Evolutionary conservation across 1,140 invertebrate species (phyloP).

Genomic region (Elysia chlorotica): DNA sequence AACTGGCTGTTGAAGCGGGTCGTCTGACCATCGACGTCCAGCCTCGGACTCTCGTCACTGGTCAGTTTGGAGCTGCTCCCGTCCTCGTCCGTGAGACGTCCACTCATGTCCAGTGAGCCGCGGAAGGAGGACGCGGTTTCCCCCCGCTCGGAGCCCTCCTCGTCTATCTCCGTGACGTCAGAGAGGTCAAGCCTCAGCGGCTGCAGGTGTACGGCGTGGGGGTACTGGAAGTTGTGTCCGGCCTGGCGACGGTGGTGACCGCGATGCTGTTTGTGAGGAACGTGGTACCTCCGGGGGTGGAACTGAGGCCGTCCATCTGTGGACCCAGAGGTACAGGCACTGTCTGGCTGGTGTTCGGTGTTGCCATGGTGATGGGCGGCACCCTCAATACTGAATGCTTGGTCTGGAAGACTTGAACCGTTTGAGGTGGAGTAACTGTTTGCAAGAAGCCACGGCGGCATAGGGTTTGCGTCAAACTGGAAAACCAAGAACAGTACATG

Average conservation of each 20-base stretch:
- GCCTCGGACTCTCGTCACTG: slow-evolving; percentile 27
- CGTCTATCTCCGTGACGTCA: slow-evolving; percentile 20
- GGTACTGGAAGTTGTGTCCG: no score
- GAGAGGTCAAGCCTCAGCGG: slow-evolving; percentile 14
- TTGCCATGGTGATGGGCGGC: no score
- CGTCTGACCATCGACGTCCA: slow-evolving; percentile 31
- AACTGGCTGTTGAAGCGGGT: slow-evolving; percentile 45
- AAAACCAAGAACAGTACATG: no score
- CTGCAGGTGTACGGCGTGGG: not conserved
- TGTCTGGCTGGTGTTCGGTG: no score
- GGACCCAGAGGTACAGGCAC: no score
- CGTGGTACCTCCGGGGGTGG: not conserved
- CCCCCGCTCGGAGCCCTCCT: slow-evolving; percentile 8
- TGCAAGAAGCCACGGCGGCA: no score
- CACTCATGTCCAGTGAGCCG: slow-evolving; percentile 7
- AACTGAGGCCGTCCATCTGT: no score
- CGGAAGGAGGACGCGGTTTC: not conserved
- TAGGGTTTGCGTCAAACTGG: no score
- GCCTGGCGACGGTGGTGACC: not conserved
- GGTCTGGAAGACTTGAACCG: no score
- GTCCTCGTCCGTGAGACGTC: slow-evolving; percentile 14
- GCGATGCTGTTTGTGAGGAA: not conserved
- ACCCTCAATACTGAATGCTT: no score
- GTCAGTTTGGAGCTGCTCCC: no score
- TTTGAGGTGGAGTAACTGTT: no score